These are phyloP conservation scores for Eubasilissa splendida DNA, from an alignment of 2,888 invertebrate genomes.

Conservation along the genomic window DNA sequence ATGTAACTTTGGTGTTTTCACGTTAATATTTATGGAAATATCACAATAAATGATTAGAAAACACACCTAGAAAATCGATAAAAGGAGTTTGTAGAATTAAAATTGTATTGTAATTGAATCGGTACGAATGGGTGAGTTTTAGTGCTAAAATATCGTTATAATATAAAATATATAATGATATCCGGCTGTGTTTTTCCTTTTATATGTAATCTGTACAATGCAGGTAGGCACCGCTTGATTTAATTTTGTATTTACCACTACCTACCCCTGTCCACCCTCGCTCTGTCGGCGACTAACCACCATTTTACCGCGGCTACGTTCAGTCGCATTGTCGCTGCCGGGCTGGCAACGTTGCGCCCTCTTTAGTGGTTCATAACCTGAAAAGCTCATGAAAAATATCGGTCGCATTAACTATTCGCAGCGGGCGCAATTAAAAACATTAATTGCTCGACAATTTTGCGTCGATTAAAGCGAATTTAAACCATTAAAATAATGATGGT, in stretches of 20 bases:
- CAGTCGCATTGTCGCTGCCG: conserved; percentile 8
- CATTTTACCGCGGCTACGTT: background rate
- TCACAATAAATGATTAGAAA: no score
- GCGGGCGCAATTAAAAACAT: background rate
- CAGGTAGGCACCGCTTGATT: conserved; percentile 2
- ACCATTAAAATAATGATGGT: no score
- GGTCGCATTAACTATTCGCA: background rate
- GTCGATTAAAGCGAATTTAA: background rate
- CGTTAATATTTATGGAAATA: no score
- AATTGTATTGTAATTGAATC: no score
- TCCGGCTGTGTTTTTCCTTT: no score
- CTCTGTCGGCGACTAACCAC: background rate
- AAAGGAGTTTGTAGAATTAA: no score
- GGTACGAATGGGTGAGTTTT: no score
- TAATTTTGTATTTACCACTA: background rate
- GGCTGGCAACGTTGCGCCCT: background rate
- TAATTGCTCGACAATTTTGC: background rate
- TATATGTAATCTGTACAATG: background rate
- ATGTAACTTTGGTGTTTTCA: no score
- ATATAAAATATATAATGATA: no score
- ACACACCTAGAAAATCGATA: no score
- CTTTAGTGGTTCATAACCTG: background rate
- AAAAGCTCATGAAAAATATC: background rate
- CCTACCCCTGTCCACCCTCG: background rate
- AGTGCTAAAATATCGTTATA: no score